Percentiles rank a stretch among this genome's conserved stretches.
Conservation (phyloP, 2,888 invertebrate species). For the Trichogramma evanescens region DNA sequence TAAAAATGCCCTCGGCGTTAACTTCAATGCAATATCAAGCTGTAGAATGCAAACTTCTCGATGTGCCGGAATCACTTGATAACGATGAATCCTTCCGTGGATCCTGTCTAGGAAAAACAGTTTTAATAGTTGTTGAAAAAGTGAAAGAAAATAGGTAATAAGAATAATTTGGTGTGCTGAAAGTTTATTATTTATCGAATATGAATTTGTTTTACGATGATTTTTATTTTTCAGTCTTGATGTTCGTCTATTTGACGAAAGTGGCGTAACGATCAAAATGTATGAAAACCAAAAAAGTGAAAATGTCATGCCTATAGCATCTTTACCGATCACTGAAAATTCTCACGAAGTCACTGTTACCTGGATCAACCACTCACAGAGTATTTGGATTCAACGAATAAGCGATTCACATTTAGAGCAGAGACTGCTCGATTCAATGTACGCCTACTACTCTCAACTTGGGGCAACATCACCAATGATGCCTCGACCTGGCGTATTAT, state of each 20-base stretch:
- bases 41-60: conserved; percentile 35
- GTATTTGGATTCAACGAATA: conserved; percentile 58
- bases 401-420: conserved; percentile 49
- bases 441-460: conserved; percentile 53
- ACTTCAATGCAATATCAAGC: conserved; percentile 46
- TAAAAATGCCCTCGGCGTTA: conserved; percentile 52
- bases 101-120: conserved; percentile 31
- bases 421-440: conserved; percentile 51
- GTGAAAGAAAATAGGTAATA: conserved; percentile 46
- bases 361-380: conserved; percentile 54
- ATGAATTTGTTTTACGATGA: not conserved
- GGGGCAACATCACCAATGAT: conserved; percentile 45
- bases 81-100: conserved; percentile 29
- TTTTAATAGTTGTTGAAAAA: conserved; percentile 49
- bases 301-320: conserved; percentile 53
- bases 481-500: conserved; percentile 52
- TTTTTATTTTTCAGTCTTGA: conserved; percentile 52
- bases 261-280: conserved; percentile 31
- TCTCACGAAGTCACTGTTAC: conserved; percentile 57
- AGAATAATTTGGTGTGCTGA: not conserved
- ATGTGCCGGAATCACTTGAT: conserved; percentile 22
- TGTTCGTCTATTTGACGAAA: conserved; percentile 57
- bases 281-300: conserved; percentile 42
- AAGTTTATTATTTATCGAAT: no score
- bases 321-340: conserved; percentile 57